These are phyloP conservation scores for Cephus cinctus DNA, from an alignment of 1,140 invertebrate species.

Conservation along the genomic window DNA sequence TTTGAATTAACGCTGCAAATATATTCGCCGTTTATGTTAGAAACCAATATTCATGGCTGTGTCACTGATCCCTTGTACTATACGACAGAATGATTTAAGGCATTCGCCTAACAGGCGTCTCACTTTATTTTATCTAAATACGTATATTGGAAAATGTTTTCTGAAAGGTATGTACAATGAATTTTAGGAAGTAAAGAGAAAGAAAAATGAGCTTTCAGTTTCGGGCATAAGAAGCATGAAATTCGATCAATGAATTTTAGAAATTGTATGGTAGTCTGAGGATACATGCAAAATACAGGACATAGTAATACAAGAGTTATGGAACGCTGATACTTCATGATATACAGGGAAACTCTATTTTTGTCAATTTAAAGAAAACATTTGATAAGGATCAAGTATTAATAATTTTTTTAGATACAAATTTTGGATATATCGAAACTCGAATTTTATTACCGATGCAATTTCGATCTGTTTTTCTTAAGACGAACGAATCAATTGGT, in stretches of 20 bases:
- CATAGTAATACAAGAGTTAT: too few relatives aligned
- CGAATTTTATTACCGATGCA: too few relatives aligned
- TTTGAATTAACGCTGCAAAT: conserved; percentile 6
- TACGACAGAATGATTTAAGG: background rate
- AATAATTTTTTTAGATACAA: too few relatives aligned
- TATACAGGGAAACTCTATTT: too few relatives aligned
- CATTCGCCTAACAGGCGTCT: background rate
- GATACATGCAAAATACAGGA: background rate
- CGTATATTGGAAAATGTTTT: background rate
- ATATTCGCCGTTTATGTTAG: conserved; percentile 4
- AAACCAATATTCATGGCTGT: conserved; percentile 4
- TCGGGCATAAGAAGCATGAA: conserved; percentile 4
- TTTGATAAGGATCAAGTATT: too few relatives aligned
- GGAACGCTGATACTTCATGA: too few relatives aligned
- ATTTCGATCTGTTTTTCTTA: too few relatives aligned
- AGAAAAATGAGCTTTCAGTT: background rate
- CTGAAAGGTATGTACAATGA: too few relatives aligned
- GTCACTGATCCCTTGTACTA: background rate
- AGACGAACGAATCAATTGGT: too few relatives aligned
- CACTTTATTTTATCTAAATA: background rate
- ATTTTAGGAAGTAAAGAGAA: too few relatives aligned
- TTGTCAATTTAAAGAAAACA: too few relatives aligned
- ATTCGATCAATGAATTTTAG: conserved; percentile 5
- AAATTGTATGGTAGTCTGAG: background rate
- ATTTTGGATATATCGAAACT: too few relatives aligned